Evolutionary conservation across 2,113 vertebrate genomes (phyloP), one percentile per base, ranked within the genome.

Genomic region (Laterallus jamaicensis): DNA sequence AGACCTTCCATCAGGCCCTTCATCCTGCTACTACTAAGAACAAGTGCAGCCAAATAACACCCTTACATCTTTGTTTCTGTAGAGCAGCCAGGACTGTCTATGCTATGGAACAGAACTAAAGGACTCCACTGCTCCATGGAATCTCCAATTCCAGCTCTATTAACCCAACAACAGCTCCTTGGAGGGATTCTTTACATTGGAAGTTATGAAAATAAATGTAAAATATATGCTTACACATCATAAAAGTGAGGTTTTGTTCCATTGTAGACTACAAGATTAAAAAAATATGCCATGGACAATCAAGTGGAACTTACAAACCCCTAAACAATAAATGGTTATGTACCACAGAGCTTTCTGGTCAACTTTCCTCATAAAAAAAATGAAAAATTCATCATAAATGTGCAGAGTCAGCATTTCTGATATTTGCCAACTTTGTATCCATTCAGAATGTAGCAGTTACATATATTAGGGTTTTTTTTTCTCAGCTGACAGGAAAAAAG

Each of bases 161-260:
- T 94, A 96, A 71, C n/a, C 22, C 17, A 6, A 25, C 64, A 93
- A 88, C 40, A 84, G 75, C 52, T 86, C 92, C 92, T 88, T 84
- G 16, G 74, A 96, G 81, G 26, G 44, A 66, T 78, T 52, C 50
- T 86, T 95, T 87, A 50, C 42, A 73, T 32, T 91, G 54, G 29
- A 95, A 91, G 22, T 83, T 91, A 92, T 11, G 67, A 88, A 95
- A 96, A 94, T 83, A 93, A 95, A 95, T 66, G 68, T 90, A 90
- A 96, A 95, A 90, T 94, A 91, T 11, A 71, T 54, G 54, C 83
- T 92, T 55, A 3, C 83, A 92, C 81, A 81, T 95, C 56, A 91
- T 95, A 87, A 97, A 95, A 90, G 13, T 20, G 16, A 63, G 7
- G 4, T 1, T 56, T 88, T 79, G 47, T 71, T 94, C 71, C 54